Evolutionary conservation across 1,140 invertebrate genomes (phyloP), one percentile per base, ranked within the genome.

Genomic region (Drosophila ironensis): DNA sequence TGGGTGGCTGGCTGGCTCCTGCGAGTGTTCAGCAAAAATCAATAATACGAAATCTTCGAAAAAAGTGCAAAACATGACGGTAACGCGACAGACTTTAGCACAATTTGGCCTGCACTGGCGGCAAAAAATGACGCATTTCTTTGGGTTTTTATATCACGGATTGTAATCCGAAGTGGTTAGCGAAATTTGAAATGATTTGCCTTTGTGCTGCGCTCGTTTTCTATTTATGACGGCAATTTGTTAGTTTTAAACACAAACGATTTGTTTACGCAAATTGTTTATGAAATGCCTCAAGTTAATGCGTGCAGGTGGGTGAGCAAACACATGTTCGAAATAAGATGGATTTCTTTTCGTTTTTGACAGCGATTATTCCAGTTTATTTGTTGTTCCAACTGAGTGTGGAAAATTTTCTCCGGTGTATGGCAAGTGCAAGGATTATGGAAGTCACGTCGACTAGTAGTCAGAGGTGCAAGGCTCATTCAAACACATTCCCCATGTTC

Each of bases 1-100:
- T 37, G 54, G 30, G 19, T 25, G 38, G 51, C 25, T 20, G 12
- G 37, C 17, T 30, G 16, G n/a, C 2, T 11, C 28, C n/a, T 44
- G 3, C 51, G 51, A 71, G 48, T 41, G 25, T 37, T 37, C 24
- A 59, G 17, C 16, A 46, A 73, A 80, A 84, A 84, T 84, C 73
- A 84, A 64, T 82, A 76, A 64, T 48, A n/a, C n/a, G 33, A 64
- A 69, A 52, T 61, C 46, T 51, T 48, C 25, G 24, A 40, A 50
- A 44, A 46, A 69, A 17, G 24, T n/a, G 30, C 3, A 8, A 33
- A 56, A 44, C 37, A 41, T 22, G 22, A 28, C 9, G 14, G 30
- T 25, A 67, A 67, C 20, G 30, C 25, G 40, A 70, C 25, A 28
- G 14, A 59, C 28, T 44, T 45, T 33, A 28, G 42, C 19, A 22